These are phyloP conservation scores for Copidosoma aretas DNA, from an alignment of 2,888 invertebrate species.

Conservation along the genomic window DNA sequence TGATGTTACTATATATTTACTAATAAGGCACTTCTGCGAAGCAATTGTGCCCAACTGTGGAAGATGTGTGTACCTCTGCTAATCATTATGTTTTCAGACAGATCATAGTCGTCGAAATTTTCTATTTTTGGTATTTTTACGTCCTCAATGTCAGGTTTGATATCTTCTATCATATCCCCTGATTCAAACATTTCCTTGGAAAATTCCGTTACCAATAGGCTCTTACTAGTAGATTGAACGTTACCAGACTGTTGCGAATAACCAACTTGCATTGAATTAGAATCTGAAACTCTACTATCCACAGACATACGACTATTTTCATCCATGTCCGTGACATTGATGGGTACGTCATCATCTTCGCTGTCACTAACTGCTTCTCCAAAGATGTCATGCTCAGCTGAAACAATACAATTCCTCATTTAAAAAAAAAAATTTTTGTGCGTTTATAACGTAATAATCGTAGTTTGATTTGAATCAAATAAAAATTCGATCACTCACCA, in stretches of 20 bases:
- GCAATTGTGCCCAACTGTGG: too few relatives aligned
- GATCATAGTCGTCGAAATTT: slow-evolving; percentile 33
- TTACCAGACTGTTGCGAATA: slow-evolving; percentile 48
- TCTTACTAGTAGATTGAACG: slow-evolving; percentile 46
- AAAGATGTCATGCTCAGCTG: slow-evolving; percentile 85
- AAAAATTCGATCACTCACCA: slow-evolving; percentile 56
- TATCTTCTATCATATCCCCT: slow-evolving; percentile 44
- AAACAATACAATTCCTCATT: slow-evolving; percentile 45
- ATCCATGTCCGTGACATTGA: slow-evolving; percentile 79
- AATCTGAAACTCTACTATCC: slow-evolving; percentile 77
- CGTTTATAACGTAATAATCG: neutral
- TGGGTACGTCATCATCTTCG: slow-evolving; percentile 78
- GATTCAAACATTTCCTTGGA: slow-evolving; percentile 69
- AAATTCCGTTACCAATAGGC: slow-evolving; percentile 68
- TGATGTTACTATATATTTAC: neutral
- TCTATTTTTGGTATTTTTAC: slow-evolving; percentile 41
- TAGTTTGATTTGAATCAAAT: neutral
- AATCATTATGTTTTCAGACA: slow-evolving; percentile 34
- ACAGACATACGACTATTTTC: slow-evolving; percentile 78
- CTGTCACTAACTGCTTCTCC: slow-evolving; percentile 93
- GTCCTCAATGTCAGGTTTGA: slow-evolving; percentile 49
- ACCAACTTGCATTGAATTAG: slow-evolving; percentile 67
- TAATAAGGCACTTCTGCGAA: too few relatives aligned
- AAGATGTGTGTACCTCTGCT: slow-evolving; percentile 40
- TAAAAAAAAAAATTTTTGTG: too few relatives aligned